Conservation (phyloP, 2,113 vertebrate genomes). For the Dromaius novaehollandiae region DNA sequence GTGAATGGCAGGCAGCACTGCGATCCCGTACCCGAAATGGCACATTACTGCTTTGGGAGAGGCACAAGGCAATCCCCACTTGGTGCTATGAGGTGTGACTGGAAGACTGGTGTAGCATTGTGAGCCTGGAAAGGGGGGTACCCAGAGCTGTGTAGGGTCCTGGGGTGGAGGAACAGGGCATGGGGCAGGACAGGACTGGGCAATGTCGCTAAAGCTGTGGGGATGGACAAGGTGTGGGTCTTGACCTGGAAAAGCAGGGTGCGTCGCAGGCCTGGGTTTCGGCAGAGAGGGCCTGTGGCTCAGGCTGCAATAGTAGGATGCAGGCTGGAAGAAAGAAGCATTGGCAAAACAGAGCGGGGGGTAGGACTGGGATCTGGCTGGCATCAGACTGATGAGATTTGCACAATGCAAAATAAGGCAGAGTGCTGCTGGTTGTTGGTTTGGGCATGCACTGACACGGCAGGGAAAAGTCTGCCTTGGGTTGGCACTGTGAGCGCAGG, state of each 20-base stretch:
- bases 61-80: background rate
- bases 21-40: background rate
- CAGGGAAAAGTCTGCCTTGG: background rate
- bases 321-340: accelerated
- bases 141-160: background rate
- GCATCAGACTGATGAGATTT: background rate
- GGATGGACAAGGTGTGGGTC: background rate
- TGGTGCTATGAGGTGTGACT: background rate
- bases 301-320: background rate
- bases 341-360: background rate
- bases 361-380: background rate
- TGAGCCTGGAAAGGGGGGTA: background rate
- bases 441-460: background rate
- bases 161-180: accelerated
- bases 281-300: background rate
- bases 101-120: background rate
- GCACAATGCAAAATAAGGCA: background rate
- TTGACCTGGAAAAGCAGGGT: no score
- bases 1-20: background rate
- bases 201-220: background rate
- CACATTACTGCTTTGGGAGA: background rate
- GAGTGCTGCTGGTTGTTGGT: no score
- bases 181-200: background rate
- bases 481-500: background rate
- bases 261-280: no score